A percentile compares a stretch with the other conserved stretches of the same genome.
These are phyloP conservation scores for Hyles euphorbiae DNA, from an alignment of 1,140 invertebrate genomes.

Conservation along the genomic window DNA sequence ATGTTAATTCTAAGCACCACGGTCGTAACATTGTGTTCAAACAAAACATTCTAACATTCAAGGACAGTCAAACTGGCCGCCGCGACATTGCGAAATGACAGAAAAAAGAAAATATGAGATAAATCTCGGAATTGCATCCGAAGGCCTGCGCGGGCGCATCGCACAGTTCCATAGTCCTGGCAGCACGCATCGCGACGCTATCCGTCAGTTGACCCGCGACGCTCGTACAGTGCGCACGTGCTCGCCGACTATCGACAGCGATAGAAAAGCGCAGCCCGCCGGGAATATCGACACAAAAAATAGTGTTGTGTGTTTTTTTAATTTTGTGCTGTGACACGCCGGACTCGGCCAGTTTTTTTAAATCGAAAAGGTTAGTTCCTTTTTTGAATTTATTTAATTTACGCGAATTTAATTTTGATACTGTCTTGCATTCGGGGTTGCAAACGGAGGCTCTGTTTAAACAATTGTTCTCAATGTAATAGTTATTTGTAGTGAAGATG, in stretches of 20 bases:
- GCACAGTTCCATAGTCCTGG: slow-evolving; percentile 1
- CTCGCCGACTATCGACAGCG: slow-evolving; percentile 26
- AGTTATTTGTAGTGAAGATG: no score
- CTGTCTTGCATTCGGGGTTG: neutral
- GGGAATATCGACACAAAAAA: slow-evolving; percentile 28
- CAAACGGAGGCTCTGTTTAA: no score
- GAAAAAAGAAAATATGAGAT: slow-evolving; percentile 38
- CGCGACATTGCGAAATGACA: slow-evolving; percentile 11
- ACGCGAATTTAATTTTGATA: neutral
- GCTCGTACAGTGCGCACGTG: slow-evolving; percentile 14
- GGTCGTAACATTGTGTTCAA: neutral
- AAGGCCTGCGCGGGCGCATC: slow-evolving; percentile 29
- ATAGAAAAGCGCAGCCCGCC: slow-evolving; percentile 22
- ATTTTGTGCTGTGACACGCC: slow-evolving; percentile 28
- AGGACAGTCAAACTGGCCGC: slow-evolving; percentile 3
- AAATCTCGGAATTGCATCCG: slow-evolving; percentile 58
- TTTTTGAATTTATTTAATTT: slow-evolving; percentile 7
- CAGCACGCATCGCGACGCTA: slow-evolving; percentile 1
- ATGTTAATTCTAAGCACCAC: no score
- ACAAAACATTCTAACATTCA: slow-evolving; percentile 6
- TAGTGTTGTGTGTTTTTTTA: slow-evolving; percentile 27
- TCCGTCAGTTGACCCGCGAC: slow-evolving; percentile 20
- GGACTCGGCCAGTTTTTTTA: slow-evolving; percentile 26
- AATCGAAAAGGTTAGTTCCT: slow-evolving; percentile 19
- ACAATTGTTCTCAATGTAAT: no score